Evolutionary conservation across 1,140 invertebrate species (phyloP).

Genomic region (Eupristina koningsbergeri): DNA sequence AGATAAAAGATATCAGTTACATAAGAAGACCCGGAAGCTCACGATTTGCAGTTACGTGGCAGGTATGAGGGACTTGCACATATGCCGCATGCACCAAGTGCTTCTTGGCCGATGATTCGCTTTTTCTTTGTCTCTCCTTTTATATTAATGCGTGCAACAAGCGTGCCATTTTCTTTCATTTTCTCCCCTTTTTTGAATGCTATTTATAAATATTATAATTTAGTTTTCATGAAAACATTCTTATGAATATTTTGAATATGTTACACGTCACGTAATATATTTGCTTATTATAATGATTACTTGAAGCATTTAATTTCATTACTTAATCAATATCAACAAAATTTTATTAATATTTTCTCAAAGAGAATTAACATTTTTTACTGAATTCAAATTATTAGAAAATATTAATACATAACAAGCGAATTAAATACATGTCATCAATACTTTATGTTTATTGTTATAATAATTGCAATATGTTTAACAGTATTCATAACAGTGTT

Average conservation of each 20-base stretch:
- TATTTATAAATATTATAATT: too few relatives aligned
- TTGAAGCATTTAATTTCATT: too few relatives aligned
- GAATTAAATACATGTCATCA: not conserved
- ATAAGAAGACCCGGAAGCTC: constrained; percentile 61
- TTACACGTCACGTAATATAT: too few relatives aligned
- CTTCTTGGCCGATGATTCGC: not conserved
- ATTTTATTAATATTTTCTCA: too few relatives aligned
- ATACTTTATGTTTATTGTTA: too few relatives aligned
- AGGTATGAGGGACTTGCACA: constrained; percentile 51
- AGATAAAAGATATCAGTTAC: constrained; percentile 55
- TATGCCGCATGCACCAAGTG: constrained; percentile 38
- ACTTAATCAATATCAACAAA: too few relatives aligned
- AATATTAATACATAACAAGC: not conserved
- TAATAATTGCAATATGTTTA: not conserved
- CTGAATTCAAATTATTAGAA: too few relatives aligned
- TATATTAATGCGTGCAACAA: not conserved
- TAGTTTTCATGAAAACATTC: too few relatives aligned
- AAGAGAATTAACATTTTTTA: too few relatives aligned
- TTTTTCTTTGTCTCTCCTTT: not conserved
- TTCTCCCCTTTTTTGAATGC: not conserved
- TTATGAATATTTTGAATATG: too few relatives aligned
- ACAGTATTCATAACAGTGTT: not conserved
- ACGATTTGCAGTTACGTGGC: constrained; percentile 65
- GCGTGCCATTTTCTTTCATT: not conserved
- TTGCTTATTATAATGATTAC: too few relatives aligned